Percentiles rank a stretch among this genome's conserved stretches.
These are phyloP conservation scores for Megastigmus dorsalis DNA, from an alignment of 2,888 invertebrate species.

Conservation along the genomic window DNA sequence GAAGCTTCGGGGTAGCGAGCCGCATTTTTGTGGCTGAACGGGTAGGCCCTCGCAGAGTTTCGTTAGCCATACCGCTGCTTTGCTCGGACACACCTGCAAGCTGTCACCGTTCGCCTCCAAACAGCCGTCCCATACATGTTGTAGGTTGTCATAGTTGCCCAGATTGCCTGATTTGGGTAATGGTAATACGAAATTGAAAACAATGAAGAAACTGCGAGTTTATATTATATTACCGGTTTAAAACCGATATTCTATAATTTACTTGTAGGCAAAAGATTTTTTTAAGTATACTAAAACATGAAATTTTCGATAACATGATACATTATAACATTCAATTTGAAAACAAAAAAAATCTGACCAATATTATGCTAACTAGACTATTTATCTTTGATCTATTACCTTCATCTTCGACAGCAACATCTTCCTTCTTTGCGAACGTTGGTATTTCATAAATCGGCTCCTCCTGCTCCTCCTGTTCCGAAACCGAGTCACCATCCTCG, in stretches of 20 bases:
- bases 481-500: conserved; percentile 61
- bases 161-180: conserved; percentile 75
- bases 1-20: conserved; percentile 86
- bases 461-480: conserved; percentile 55
- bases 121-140: conserved; percentile 71
- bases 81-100: conserved; percentile 77
- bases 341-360: no score
- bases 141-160: conserved; percentile 79
- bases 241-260: no score
- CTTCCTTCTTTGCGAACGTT: conserved; percentile 69
- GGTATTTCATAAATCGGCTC: conserved; percentile 70
- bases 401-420: conserved; percentile 67
- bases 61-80: conserved; percentile 83
- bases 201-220: no score
- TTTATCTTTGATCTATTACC: no score
- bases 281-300: no score
- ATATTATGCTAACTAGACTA: no score
- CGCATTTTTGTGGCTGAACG: conserved; percentile 82
- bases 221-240: no score
- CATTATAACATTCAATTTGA: no score
- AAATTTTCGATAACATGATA: no score
- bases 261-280: no score
- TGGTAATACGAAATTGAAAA: no score
- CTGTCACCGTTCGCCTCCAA: conserved; percentile 59
- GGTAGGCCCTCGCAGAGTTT: conserved; percentile 82